Percentiles rank a stretch among this genome's conserved stretches.
These are phyloP conservation scores for Neofelis nebulosa DNA, from an alignment of 2,113 vertebrate genomes.

Conservation along the genomic window DNA sequence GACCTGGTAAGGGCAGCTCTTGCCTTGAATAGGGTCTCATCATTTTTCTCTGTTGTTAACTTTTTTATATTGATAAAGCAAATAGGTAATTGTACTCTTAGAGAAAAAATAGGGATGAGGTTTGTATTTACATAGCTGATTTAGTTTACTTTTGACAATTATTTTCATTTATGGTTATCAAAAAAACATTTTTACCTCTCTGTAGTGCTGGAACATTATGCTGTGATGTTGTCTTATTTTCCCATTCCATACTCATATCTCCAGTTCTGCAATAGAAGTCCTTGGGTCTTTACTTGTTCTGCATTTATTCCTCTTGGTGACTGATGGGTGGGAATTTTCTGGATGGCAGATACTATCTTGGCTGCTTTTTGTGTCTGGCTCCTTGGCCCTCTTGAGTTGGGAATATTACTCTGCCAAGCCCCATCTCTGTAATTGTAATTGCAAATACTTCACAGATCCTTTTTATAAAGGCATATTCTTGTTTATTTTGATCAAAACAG, in stretches of 20 bases:
- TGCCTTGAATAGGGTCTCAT: not conserved
- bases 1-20: not conserved
- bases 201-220: not conserved
- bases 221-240: not conserved
- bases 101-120: not conserved
- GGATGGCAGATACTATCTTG: not conserved
- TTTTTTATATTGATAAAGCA: not conserved
- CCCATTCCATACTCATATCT: not conserved
- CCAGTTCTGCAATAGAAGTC: not conserved
- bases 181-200: not conserved
- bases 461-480: not conserved
- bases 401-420: not conserved
- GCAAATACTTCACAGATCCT: not conserved
- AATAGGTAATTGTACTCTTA: not conserved
- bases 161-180: not conserved
- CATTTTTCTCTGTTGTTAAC: slow-evolving; percentile 35
- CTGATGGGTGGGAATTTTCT: not conserved
- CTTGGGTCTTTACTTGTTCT: not conserved
- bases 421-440: not conserved
- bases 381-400: not conserved
- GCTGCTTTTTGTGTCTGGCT: not conserved
- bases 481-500: not conserved
- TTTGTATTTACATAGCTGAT: not conserved
- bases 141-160: not conserved
- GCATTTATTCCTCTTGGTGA: not conserved